Evolutionary conservation across 92 coral and sea anemone species (phyloP).

Genomic region (Porites divaricata): DNA sequence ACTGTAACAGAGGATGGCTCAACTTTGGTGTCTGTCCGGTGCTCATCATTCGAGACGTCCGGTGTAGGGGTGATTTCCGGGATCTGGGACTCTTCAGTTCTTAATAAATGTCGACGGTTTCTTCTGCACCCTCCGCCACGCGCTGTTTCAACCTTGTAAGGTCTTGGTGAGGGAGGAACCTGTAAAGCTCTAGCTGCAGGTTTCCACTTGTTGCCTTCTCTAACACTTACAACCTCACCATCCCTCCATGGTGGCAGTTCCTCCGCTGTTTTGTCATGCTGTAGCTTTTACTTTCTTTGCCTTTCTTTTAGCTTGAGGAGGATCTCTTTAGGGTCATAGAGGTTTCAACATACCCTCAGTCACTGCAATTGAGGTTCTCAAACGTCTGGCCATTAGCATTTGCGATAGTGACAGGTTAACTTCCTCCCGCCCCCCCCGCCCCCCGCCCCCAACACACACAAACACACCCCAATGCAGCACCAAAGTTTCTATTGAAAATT

Average conservation of each 20-base stretch:
- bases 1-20: too few relatives aligned
- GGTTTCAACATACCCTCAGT: constrained; percentile 15
- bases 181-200: constrained; percentile 24
- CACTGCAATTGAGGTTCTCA: constrained; percentile 13
- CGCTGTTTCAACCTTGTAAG: constrained; percentile 37
- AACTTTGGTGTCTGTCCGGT: too few relatives aligned
- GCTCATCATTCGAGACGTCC: too few relatives aligned
- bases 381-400: constrained; percentile 12
- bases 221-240: constrained; percentile 49
- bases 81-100: too few relatives aligned
- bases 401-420: not conserved
- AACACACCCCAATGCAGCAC: too few relatives aligned
- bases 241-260: constrained; percentile 40
- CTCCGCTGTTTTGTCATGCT: constrained; percentile 37
- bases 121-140: not conserved
- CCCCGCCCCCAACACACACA: too few relatives aligned
- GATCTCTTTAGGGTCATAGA: constrained; percentile 5
- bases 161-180: constrained; percentile 16
- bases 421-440: too few relatives aligned
- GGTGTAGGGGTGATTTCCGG: too few relatives aligned
- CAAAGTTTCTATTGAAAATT: too few relatives aligned
- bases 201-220: constrained; percentile 5
- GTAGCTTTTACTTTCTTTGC: constrained; percentile 49
- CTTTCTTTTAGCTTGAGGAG: constrained; percentile 40
- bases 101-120: too few relatives aligned